Percentiles rank a stretch among this genome's conserved stretches.
Conservation (phyloP, 1,140 invertebrate species). For the Schlechtendalia chinensis region DNA sequence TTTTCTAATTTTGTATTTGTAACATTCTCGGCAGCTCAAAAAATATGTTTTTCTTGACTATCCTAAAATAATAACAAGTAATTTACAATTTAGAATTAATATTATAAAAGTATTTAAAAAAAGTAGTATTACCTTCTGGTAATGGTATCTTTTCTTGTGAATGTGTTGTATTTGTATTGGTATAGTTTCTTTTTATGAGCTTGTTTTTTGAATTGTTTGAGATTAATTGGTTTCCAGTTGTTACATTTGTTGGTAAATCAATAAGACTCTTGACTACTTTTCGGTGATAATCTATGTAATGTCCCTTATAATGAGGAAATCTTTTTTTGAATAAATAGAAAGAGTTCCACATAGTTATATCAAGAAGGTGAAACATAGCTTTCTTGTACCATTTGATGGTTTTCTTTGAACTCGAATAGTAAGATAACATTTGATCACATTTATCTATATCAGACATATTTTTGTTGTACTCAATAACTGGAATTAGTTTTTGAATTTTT, state of each 20-base stretch:
- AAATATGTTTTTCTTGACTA: conserved; percentile 24
- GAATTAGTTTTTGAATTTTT: too few species aligned
- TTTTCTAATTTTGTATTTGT: conserved; percentile 21
- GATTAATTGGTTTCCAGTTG: conserved; percentile 5
- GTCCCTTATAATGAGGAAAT: conserved; percentile 11
- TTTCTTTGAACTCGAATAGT: conserved; percentile 41
- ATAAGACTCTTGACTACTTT: not conserved
- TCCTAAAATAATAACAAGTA: not conserved
- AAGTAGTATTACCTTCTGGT: conserved; percentile 1
- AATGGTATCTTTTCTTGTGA: conserved; percentile 13
- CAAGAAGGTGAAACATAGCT: conserved; percentile 28
- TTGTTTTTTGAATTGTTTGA: too few species aligned
- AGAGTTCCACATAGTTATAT: conserved; percentile 13
- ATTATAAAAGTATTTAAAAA: not conserved
- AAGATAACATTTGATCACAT: conserved; percentile 49
- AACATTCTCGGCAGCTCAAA: conserved; percentile 11
- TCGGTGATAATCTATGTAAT: conserved; percentile 2
- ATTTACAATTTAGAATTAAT: not conserved
- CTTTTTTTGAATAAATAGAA: conserved; percentile 15
- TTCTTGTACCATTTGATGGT: conserved; percentile 48
- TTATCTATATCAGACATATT: conserved; percentile 47
- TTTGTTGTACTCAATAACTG: conserved; percentile 19
- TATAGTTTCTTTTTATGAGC: not conserved
- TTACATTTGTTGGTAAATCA: conserved; percentile 2
- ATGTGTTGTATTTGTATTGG: not conserved